phyloP scores from a whole-genome alignment of 2,797 vertebrate genomes.

The Diceros bicornis region DNA sequence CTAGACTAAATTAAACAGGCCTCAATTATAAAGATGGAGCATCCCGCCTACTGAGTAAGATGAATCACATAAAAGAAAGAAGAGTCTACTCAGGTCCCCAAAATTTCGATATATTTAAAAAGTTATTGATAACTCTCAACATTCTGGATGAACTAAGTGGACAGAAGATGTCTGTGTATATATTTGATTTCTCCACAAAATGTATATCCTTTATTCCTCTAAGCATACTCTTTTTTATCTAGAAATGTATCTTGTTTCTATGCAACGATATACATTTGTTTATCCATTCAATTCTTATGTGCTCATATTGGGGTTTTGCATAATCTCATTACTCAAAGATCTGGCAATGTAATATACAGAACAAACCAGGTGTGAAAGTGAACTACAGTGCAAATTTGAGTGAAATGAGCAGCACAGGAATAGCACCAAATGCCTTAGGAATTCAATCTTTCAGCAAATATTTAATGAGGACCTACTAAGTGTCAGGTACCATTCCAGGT shows the following conservation, averaged over 20 bases:
- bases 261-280: background rate
- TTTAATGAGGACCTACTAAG: constrained; percentile 5
- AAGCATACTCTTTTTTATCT: background rate
- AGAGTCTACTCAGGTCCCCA: background rate
- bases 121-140: background rate
- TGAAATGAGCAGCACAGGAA: background rate
- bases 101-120: background rate
- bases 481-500: background rate
- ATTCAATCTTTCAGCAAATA: background rate
- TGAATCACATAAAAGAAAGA: constrained; percentile 1
- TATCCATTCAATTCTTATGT: background rate
- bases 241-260: background rate
- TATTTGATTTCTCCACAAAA: constrained; percentile 13
- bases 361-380: background rate
- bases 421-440: background rate
- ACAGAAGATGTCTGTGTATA: background rate
- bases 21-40: constrained; percentile 18
- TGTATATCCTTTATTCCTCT: background rate
- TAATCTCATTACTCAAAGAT: constrained; percentile 18
- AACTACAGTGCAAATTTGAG: background rate
- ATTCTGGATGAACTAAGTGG: background rate
- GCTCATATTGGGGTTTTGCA: background rate
- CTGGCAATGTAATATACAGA: background rate
- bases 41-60: background rate
- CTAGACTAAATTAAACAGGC: background rate